Evolutionary conservation across 2,797 vertebrate genomes (phyloP), one percentile per base, ranked within the genome.

Genomic region (Molothrus ater): DNA sequence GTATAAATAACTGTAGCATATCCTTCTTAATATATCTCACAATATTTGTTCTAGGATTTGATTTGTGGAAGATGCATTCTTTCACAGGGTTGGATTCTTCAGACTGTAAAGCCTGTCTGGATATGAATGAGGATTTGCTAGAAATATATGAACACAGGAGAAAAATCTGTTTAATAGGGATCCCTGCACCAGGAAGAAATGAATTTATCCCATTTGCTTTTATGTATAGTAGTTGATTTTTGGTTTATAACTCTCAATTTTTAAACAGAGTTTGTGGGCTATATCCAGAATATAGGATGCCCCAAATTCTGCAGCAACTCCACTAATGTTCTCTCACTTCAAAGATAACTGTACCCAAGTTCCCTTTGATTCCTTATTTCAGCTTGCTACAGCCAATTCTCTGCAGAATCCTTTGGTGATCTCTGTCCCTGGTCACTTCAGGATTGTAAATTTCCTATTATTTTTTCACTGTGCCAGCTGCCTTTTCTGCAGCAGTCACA

Each of bases 401-500:
- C 92, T 92, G 66, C 84, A 92, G 73, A 92, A 96, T 86, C 53
- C 51, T 80, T 93, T 93, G 87, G 90, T 96, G 88, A 92, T 94
- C 73, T 95, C 91, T 96, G 76, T 95, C 92, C 84, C 91, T 21
- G 15, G 57, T 96, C 83, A 32, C 95, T 68, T 21, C 85, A 96
- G 97, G 74, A 87, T 93, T 94, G 80, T 96, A 97, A 96, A 78
- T 91, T 94, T 90, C 91, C 94, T 73, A 75, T 63, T 88, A 91
- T 84, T 92, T 53, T 96, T 97, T 95, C 84, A 60, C 61, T 3
- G 3, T 88, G 59, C 94, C 95, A 95, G 94, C 93, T 97, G 95
- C 84, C 80, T 96, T 96, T 96, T 92, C 68, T 74, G 88, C 85
- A 96, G 65, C 86, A 90, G 76, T 86, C 90, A 90, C 88, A 60